Percentiles rank a stretch among this genome's conserved stretches.
These are phyloP conservation scores for Onthophagus sagittarius DNA, from an alignment of 2,888 invertebrate genomes.

Conservation along the genomic window DNA sequence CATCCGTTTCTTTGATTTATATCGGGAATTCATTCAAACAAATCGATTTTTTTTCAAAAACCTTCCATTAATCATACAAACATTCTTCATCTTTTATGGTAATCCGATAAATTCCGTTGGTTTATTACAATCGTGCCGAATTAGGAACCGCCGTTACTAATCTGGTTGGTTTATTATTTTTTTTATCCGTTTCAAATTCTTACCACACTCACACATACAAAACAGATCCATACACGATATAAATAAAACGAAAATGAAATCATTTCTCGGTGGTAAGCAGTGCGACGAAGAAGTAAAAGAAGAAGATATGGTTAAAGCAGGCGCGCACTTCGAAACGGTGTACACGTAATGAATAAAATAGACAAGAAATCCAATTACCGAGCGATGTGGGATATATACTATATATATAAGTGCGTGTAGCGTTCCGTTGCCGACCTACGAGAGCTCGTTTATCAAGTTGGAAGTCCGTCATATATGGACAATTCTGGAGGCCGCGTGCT, in stretches of 20 bases:
- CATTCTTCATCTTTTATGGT: not conserved
- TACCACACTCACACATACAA: conserved; percentile 5
- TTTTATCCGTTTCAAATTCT: conserved; percentile 12
- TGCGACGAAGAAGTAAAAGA: not conserved
- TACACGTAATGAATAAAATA: conserved; percentile 24
- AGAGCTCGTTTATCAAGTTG: conserved; percentile 36
- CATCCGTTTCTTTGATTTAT: not conserved
- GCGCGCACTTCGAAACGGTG: not conserved
- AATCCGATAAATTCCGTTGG: not conserved
- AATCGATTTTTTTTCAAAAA: not conserved
- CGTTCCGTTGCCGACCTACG: conserved; percentile 23
- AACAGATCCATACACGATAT: conserved; percentile 13
- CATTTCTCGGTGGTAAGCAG: conserved; percentile 11
- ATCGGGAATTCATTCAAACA: not conserved
- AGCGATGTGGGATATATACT: conserved; percentile 1
- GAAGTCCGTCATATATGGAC: conserved; percentile 37
- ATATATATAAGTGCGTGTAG: conserved; percentile 5
- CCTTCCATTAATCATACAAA: no score
- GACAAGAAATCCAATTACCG: conserved; percentile 26
- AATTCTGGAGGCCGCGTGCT: conserved; percentile 36
- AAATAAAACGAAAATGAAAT: conserved; percentile 5
- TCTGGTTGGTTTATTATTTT: not conserved
- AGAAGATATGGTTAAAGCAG: not conserved
- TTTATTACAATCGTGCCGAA: not conserved
- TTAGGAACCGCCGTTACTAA: conserved; percentile 2